Evolutionary conservation across 2,888 invertebrate species (phyloP).

Genomic region (Baronia brevicornis): DNA sequence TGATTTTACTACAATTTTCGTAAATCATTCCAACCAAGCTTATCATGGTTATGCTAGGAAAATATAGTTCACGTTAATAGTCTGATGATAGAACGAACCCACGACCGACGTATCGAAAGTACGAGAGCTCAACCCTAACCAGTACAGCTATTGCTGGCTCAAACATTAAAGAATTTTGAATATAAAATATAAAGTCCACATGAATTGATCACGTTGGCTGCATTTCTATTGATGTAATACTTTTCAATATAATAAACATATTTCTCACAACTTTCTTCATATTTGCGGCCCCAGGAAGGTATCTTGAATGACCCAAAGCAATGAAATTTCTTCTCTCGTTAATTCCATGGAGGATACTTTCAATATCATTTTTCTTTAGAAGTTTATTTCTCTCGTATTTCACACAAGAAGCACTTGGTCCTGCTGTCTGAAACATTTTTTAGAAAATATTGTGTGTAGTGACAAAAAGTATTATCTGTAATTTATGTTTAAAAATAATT

Average conservation of each 20-base stretch:
- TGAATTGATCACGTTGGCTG: no score
- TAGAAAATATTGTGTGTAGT: not conserved
- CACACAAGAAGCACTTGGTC: conserved; percentile 39
- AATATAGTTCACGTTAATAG: no score
- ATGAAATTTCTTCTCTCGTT: conserved; percentile 55
- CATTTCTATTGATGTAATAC: not conserved
- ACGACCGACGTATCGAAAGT: no score
- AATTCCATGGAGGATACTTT: conserved; percentile 41
- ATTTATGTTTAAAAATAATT: conserved; percentile 9
- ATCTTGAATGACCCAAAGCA: conserved; percentile 42
- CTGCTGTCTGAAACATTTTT: conserved; percentile 30
- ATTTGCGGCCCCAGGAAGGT: conserved; percentile 53
- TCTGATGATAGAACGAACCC: no score
- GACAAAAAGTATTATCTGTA: not conserved
- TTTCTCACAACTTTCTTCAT: conserved; percentile 57
- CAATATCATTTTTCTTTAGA: conserved; percentile 36
- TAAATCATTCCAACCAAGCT: no score
- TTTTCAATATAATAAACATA: conserved; percentile 1
- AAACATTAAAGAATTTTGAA: no score
- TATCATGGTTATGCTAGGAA: no score
- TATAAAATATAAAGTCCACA: no score
- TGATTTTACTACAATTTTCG: no score
- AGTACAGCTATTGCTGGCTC: no score
- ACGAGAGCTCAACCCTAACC: no score
- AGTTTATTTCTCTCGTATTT: conserved; percentile 37